Conservation (phyloP, 2,888 invertebrate species). For the Drosophila niveifrons region DNA sequence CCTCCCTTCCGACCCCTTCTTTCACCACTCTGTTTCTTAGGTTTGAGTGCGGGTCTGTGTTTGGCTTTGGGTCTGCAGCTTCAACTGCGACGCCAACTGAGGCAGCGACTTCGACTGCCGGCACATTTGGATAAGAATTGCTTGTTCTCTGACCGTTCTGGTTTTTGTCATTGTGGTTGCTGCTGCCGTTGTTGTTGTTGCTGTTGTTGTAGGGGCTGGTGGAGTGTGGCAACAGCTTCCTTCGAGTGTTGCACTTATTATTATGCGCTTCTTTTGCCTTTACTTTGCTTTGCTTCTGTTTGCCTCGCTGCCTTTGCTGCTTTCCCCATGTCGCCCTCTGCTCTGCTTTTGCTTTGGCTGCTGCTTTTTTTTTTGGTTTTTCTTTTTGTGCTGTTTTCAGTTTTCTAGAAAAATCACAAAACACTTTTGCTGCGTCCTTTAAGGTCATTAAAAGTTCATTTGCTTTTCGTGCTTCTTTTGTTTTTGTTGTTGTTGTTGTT, state of each 20-base stretch:
- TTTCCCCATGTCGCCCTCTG: neutral
- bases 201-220: constrained; percentile 34
- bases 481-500: neutral
- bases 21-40: neutral
- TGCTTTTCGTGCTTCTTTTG: constrained; percentile 11
- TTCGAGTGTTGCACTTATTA: constrained; percentile 77
- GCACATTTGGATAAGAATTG: constrained; percentile 74
- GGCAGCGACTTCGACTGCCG: constrained; percentile 42
- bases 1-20: neutral
- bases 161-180: constrained; percentile 33
- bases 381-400: constrained; percentile 32
- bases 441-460: constrained; percentile 80
- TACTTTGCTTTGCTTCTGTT: constrained; percentile 51
- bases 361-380: constrained; percentile 23
- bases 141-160: constrained; percentile 40
- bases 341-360: neutral
- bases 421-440: constrained; percentile 79
- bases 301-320: constrained; percentile 24
- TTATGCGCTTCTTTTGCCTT: constrained; percentile 62
- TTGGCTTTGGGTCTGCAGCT: neutral
- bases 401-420: constrained; percentile 72
- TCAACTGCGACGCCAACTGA: constrained; percentile 13
- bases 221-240: constrained; percentile 58
- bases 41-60: constrained; percentile 5
- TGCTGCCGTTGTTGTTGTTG: constrained; percentile 10